Base-by-base conservation (phyloP, 1,140 invertebrate genomes). In the Pseudoatta argentina region DNA sequence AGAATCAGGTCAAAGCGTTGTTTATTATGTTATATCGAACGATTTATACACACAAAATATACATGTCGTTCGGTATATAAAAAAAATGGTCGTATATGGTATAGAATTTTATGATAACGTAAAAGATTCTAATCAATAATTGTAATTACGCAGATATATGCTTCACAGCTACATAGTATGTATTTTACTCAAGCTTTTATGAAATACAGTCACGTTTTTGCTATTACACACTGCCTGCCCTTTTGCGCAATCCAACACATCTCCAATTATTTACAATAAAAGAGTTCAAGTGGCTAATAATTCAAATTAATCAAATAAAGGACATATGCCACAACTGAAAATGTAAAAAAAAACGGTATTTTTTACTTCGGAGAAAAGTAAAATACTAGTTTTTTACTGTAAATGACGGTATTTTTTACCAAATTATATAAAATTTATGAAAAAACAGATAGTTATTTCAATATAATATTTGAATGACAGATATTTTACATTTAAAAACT, bases 171-270 rank as follows among this genome's bases (percentile, higher is more conserved):
- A 87, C 59, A 87, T 88, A 90, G 90, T 88, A 91, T 92, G 90
- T 92, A 92, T 82, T 92, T 92, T 92, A 91, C 71, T 89, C 77
- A 91, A 91, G 91, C 89, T 92, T 92, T 91, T 89, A 92, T 69
- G 86, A 92, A 92, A 92, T 92, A 92, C 90, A 92, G 86, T 87
- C 91, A 88, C 75, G 86, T 91, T 92, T 92, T 92, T 92, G 91
- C 91, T 92, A 92, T 91, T 92, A 88, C 8, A 69, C 88, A 14
- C 5, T 14, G 30, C 61, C 27, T 69, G 10, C 1, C 12, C n/a
- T 2, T 59, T 72, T 63, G 24, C 59, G 53, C 48, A n/a, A 72
- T 51, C 39, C 16, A 44, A 30, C 7, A 67, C n/a, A 21, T 6
- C 12, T 48, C 21, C 7, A 30, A 53, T 73, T 55, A n/a, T 55